Conservation (phyloP, 2,888 invertebrate genomes). For the Piscicola geometra region DNA sequence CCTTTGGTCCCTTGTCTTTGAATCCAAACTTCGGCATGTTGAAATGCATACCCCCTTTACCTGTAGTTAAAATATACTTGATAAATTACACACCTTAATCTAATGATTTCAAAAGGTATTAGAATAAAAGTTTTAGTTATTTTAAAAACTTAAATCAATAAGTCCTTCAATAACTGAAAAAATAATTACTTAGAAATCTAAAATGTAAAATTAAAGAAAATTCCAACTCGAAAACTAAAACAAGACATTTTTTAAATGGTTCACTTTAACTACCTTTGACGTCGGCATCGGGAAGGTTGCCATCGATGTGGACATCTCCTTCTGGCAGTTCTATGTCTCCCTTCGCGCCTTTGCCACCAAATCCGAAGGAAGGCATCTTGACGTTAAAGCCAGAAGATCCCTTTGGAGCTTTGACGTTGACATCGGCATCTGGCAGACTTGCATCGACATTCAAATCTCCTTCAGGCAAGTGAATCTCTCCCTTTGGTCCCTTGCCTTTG, state of each 20-base stretch:
- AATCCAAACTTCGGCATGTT: conserved; percentile 26
- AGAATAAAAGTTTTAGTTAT: no score
- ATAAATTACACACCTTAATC: background rate
- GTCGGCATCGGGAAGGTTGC: conserved; percentile 29
- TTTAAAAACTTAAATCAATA: background rate
- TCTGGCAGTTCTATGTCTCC: conserved; percentile 11
- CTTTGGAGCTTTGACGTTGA: conserved; percentile 15
- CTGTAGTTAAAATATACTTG: background rate
- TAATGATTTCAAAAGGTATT: background rate
- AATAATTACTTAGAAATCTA: background rate
- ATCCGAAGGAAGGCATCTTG: conserved; percentile 19
- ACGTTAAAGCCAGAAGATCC: conserved; percentile 18
- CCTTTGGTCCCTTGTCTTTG: conserved; percentile 17
- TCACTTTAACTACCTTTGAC: conserved; percentile 27
- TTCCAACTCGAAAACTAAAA: no score
- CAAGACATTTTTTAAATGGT: no score
- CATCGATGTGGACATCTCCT: conserved; percentile 17
- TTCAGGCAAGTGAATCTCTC: conserved; percentile 26
- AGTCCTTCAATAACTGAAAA: background rate
- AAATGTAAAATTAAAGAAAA: background rate
- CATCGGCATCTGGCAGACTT: conserved; percentile 24
- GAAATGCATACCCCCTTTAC: conserved; percentile 31
- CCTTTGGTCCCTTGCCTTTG: conserved; percentile 27
- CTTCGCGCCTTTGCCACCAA: conserved; percentile 17
- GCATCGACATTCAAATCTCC: conserved; percentile 15